These are phyloP conservation scores for Tupaia chinensis DNA, from an alignment of 2,113 vertebrate species.

Conservation along the genomic window DNA sequence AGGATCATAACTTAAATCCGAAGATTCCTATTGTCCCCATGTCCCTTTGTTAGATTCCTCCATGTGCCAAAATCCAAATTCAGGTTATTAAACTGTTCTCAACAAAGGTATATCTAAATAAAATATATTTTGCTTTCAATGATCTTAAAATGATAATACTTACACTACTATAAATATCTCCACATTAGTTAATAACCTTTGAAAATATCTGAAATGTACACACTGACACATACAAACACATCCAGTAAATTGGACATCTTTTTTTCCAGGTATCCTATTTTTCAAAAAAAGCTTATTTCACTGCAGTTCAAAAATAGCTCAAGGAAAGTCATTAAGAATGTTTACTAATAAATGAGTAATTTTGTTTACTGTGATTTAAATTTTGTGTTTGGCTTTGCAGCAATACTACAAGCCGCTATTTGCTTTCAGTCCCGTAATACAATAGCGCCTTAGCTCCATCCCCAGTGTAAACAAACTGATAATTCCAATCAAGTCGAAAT, in stretches of 20 bases:
- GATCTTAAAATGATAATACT: background rate
- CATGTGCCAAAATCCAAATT: background rate
- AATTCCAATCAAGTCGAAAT: conserved; percentile 80
- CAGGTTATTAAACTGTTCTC: background rate
- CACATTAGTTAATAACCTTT: conserved; percentile 31
- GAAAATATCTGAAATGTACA: background rate
- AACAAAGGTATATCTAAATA: background rate
- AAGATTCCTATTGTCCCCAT: background rate
- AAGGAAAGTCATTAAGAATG: conserved; percentile 64
- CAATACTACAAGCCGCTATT: conserved; percentile 56
- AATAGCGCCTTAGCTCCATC: conserved; percentile 69
- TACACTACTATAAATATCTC: background rate
- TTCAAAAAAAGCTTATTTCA: conserved; percentile 53
- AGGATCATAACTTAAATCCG: background rate
- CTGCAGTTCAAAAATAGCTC: conserved; percentile 43
- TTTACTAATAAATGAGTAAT: conserved; percentile 76
- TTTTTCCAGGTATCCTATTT: conserved; percentile 20
- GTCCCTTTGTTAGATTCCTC: background rate
- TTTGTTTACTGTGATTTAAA: conserved; percentile 75
- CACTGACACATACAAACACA: background rate
- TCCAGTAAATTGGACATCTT: conserved; percentile 31
- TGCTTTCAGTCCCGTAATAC: conserved; percentile 79
- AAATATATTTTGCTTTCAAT: conserved; percentile 14
- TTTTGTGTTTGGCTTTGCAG: conserved; percentile 67
- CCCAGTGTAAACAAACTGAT: conserved; percentile 71